Evolutionary conservation across 2,797 vertebrate species (phyloP), one percentile per base, ranked within the genome.

Genomic region (Halcyon chelicuti): DNA sequence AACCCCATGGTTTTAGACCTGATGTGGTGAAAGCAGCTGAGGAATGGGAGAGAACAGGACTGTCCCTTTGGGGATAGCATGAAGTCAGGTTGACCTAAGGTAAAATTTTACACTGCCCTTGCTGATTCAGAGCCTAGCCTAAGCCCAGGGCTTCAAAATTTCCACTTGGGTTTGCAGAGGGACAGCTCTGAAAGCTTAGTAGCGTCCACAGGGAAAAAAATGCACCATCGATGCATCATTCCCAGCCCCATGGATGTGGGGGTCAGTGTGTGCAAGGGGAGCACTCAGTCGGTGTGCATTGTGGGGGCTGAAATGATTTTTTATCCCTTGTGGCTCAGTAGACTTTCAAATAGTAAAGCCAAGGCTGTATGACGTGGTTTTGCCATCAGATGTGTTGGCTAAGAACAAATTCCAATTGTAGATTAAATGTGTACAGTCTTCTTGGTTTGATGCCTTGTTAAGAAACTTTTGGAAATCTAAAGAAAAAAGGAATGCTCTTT

Each of bases 21-120:
- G 6, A 25, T 19, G 16, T 1, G 0, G 9, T 54, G 23, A 33
- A 57, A 46, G 26, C 1, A 0, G 3, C 5, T 26, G 35, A 82
- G n/a, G 25, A 25, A 2, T 31, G 9, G 19, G n/a, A 46, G 37
- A n/a, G 37, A 66, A 10, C 11, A 35, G 37, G 46, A 22, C 23
- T 23, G 46, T 49, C 52, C 28, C 21, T 71, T 61, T 44, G 33
- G 40, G 18, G 28, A 13, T 2, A 37, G 18, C 22, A 28, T 12
- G 25, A 44, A 21, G 9, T 29, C 37, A 21, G 1, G 1, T 9
- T 29, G n/a, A 67, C 37, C 22, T 51, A 21, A 33, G 18, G 17
- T 20, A 49, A 49, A 28, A 49, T 62, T 26, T 71, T 23, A 52
- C 28, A 8, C 26, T 73, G 17, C 2, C 25, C 9, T 67, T 22